Evolutionary conservation across 2,797 vertebrate species (phyloP), one percentile per base, ranked within the genome.

Genomic region (Echiichthys vipera): DNA sequence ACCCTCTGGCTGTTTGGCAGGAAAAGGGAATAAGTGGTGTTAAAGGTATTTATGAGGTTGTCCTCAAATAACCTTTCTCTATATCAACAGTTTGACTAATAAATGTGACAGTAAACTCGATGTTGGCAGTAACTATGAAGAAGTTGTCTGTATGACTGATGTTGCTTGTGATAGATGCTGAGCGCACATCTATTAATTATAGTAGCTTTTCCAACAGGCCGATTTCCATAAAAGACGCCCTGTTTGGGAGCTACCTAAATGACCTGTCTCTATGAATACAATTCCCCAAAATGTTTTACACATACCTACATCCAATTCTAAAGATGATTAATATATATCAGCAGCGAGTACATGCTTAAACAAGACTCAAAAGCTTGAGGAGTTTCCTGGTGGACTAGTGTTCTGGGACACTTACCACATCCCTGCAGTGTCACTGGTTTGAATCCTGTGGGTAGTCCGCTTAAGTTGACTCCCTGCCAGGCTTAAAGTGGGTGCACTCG

Each of bases 1-100:
- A 74, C 73, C 88, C 79, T 73, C 53, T 4, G 86, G 90, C 89
- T 89, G 88, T 89, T 89, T 94, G 92, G 90, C 90, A 94, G 84
- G 10, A 25, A 70, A 78, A 80, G 79, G 63, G 71, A 88, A 74
- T 84, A 88, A 92, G 88, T 85, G 80, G 81, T 77, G 77, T 84
- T 92, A 76, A 85, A 85, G 90, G 89, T 88, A 91, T 93, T 93
- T 94, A 94, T 88, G 88, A 93, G 87, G 77, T 67, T 91, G 91
- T 91, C 91, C 89, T 94, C 84, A 93, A 90, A 91, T 84, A 95
- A 90, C 92, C 91, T 88, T 62, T 65, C 68, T 83, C 84, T 83
- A 81, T 83, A 89, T 91, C 89, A 88, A 84, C 84, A 78, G 65
- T 84, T 84, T 88, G 88, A 90, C 84, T 84, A 85, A 88, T 81